Conservation (phyloP, 2,113 vertebrate genomes). For the Menidia beryllina region DNA sequence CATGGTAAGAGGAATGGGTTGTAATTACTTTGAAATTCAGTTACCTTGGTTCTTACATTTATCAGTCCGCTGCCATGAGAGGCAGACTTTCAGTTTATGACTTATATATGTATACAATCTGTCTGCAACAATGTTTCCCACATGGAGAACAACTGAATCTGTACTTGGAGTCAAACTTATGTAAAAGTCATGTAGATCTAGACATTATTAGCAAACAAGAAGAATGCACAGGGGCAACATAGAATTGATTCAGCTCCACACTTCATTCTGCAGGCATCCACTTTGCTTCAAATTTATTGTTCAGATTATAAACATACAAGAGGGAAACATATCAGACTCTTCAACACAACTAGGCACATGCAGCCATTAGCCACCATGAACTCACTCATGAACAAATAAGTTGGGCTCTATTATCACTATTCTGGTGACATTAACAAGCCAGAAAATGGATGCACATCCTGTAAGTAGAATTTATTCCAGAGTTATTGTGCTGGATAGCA, state of each 20-base stretch:
- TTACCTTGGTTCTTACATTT: background rate
- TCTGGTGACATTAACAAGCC: background rate
- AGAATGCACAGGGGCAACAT: background rate
- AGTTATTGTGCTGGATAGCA: background rate
- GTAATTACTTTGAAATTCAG: constrained; percentile 24
- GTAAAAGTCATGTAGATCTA: constrained; percentile 34
- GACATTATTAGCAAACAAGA: background rate
- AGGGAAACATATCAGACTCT: no score
- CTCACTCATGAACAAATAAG: no score
- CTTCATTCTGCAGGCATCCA: background rate
- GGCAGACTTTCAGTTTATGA: background rate
- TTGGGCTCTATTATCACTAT: no score
- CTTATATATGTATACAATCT: constrained; percentile 6
- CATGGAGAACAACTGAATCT: constrained; percentile 14
- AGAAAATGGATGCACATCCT: background rate
- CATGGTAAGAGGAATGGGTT: constrained; percentile 14
- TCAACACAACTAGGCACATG: no score
- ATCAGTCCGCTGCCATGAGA: constrained; percentile 31
- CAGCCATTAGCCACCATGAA: no score
- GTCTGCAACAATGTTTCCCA: constrained; percentile 41
- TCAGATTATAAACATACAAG: no score
- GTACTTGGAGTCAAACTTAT: constrained; percentile 39
- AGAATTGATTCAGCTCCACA: background rate
- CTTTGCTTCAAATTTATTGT: background rate
- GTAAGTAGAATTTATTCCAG: background rate